Conservation (phyloP, 2,113 vertebrate species). For the Amazona vittata region DNA sequence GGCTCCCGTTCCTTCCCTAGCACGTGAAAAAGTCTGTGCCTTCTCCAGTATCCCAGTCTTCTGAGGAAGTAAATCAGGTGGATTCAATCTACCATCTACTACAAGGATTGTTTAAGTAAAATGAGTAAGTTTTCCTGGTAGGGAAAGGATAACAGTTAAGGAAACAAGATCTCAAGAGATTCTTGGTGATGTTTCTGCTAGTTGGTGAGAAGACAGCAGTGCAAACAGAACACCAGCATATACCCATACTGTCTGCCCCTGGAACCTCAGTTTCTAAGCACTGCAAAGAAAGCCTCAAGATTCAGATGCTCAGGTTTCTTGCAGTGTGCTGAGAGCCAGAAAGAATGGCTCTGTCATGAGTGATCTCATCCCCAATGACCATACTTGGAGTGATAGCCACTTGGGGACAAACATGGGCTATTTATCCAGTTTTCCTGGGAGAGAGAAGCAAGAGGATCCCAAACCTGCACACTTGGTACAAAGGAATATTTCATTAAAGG, state of each 20-base stretch:
- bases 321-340: not conserved
- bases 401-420: not conserved
- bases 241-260: not conserved
- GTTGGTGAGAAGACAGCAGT: not conserved
- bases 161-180: not conserved
- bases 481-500: not conserved
- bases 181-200: not conserved
- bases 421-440: not conserved
- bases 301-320: not conserved
- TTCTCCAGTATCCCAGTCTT: not conserved
- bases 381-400: not conserved
- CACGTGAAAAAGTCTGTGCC: not conserved
- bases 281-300: not conserved
- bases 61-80: not conserved
- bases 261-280: not conserved
- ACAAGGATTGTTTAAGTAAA: not conserved
- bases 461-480: not conserved
- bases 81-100: not conserved
- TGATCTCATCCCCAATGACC: not conserved
- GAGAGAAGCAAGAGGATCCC: not conserved
- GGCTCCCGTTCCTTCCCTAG: not conserved
- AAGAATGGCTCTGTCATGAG: not conserved
- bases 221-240: not conserved
- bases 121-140: not conserved
- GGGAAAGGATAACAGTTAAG: not conserved